Evolutionary conservation across 2,797 vertebrate genomes (phyloP).

Genomic region (Borostomias antarcticus): DNA sequence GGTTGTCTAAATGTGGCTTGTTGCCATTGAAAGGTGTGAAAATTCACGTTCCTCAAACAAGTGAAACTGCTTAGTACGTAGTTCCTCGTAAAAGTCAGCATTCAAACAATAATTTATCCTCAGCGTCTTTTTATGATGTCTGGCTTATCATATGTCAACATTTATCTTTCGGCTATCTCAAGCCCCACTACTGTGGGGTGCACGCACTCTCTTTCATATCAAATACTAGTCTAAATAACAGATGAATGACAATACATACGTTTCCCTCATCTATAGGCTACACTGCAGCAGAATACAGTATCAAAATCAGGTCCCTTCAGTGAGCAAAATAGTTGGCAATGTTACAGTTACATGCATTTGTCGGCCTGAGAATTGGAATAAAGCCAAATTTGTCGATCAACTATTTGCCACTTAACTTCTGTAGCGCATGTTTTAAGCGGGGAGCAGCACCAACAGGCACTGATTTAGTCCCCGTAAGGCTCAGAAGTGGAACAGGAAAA

Average conservation of each 20-base stretch:
- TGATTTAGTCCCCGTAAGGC: too few relatives aligned
- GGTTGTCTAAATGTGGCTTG: too few relatives aligned
- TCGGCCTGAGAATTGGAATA: too few relatives aligned
- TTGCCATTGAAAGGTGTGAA: not conserved
- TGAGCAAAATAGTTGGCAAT: too few relatives aligned
- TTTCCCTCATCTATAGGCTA: too few relatives aligned
- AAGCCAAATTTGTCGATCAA: not conserved
- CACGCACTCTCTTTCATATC: not conserved
- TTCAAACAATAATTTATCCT: conserved; percentile 26
- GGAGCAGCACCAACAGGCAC: not conserved
- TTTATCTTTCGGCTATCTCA: conserved; percentile 49
- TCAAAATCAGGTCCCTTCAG: too few relatives aligned
- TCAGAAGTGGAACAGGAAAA: too few relatives aligned
- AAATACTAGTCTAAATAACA: too few relatives aligned
- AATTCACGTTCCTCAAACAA: not conserved
- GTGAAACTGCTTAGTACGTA: too few relatives aligned
- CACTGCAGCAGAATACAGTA: too few relatives aligned
- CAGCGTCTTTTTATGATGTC: conserved; percentile 27
- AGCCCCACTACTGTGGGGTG: conserved; percentile 12
- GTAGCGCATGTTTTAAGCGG: not conserved
- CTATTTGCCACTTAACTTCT: not conserved
- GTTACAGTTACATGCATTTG: too few relatives aligned
- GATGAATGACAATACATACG: too few relatives aligned
- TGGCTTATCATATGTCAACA: conserved; percentile 66
- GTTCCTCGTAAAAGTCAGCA: not conserved